phyloP scores from a whole-genome alignment of 2,113 vertebrate genomes.

The Colius striatus region DNA sequence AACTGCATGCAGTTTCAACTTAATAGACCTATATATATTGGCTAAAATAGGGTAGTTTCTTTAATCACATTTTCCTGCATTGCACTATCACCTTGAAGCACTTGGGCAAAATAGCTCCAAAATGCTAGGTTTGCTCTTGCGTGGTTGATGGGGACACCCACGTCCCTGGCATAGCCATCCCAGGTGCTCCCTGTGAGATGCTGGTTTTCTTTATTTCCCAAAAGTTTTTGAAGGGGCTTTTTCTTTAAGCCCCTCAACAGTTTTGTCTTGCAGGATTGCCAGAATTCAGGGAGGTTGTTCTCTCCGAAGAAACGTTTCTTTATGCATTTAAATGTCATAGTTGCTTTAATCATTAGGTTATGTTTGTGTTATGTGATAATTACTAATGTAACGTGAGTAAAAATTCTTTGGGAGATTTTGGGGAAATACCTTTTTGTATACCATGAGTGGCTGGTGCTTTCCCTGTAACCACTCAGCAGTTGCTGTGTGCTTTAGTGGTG shows the following conservation, averaged over 20 bases:
- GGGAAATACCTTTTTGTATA: background rate
- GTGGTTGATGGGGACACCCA: background rate
- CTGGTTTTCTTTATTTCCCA: background rate
- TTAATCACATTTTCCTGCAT: background rate
- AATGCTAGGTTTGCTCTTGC: background rate
- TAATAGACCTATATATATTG: background rate
- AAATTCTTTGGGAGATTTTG: background rate
- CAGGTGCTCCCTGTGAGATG: background rate
- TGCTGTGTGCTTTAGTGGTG: conserved; percentile 14
- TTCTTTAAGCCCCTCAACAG: background rate
- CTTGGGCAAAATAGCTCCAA: background rate
- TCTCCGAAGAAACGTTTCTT: background rate
- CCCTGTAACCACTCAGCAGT: background rate
- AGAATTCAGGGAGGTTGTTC: background rate
- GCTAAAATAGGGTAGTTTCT: background rate
- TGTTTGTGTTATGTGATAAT: conserved; percentile 4
- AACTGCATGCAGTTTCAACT: background rate
- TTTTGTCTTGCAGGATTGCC: background rate
- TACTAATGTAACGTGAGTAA: background rate
- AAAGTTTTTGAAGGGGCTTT: background rate
- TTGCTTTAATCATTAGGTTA: background rate
- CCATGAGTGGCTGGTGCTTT: background rate
- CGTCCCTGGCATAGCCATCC: background rate
- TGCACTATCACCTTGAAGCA: background rate
- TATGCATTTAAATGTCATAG: background rate